Conservation (phyloP, 1,140 invertebrate species). For the Drosophila pandora region DNA sequence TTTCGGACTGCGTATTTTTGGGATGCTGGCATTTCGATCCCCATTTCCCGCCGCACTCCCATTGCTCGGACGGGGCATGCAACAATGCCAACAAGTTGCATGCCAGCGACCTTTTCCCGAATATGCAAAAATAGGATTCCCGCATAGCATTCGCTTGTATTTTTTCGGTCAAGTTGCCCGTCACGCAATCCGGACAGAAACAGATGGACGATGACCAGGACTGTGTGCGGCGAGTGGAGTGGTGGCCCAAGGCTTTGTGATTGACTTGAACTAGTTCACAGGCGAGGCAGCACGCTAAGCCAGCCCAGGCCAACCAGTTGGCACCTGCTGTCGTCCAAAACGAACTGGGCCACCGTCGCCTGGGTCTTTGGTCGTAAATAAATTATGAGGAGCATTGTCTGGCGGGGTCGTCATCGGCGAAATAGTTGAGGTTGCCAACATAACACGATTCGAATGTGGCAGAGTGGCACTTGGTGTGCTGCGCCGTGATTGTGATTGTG, state of each 20-base stretch:
- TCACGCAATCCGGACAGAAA: conserved; percentile 16
- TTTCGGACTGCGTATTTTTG: conserved; percentile 69
- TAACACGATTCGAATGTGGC: conserved; percentile 3
- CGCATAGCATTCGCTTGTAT: conserved; percentile 12
- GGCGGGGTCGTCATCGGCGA: conserved; percentile 32
- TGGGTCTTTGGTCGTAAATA: conserved; percentile 31
- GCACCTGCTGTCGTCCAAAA: conserved; percentile 33
- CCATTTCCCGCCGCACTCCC: conserved; percentile 4
- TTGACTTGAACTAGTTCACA: conserved; percentile 77
- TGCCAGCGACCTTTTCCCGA: conserved; percentile 72
- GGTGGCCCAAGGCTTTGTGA: conserved; percentile 45
- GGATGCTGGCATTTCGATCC: conserved; percentile 68
- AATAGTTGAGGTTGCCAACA: conserved; percentile 34
- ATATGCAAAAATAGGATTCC: conserved; percentile 44
- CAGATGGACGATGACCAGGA: conserved; percentile 51
- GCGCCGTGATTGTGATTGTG: background rate
- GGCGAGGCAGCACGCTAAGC: conserved; percentile 21
- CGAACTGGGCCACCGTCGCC: conserved; percentile 37
- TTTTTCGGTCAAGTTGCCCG: conserved; percentile 75
- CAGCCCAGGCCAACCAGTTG: background rate
- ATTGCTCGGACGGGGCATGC: conserved; percentile 30
- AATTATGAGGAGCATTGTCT: conserved; percentile 58
- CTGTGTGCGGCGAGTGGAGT: conserved; percentile 2
- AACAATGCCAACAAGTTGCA: conserved; percentile 42
- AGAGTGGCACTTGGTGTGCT: too few relatives aligned